Evolutionary conservation across 1,140 invertebrate genomes (phyloP).

Genomic region (Octopus bimaculoides): DNA sequence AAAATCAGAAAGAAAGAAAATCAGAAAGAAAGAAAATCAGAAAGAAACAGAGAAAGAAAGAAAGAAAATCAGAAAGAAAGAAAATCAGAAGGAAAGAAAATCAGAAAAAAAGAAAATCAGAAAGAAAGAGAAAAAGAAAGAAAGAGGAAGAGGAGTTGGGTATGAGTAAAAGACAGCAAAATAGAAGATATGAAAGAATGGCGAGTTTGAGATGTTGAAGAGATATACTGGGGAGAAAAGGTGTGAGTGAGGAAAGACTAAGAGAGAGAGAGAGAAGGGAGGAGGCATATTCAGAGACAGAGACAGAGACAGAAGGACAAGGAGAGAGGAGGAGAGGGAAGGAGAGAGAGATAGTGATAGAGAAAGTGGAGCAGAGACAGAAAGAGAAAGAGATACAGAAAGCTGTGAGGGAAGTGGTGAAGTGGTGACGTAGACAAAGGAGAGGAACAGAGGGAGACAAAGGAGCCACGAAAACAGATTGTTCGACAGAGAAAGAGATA

Average conservation of each 20-base stretch:
- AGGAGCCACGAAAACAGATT: conserved; percentile 14
- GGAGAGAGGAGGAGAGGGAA: neutral
- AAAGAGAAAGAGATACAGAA: neutral
- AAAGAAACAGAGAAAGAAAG: neutral
- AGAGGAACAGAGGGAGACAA: neutral
- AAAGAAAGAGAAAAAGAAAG: neutral
- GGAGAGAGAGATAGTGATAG: neutral
- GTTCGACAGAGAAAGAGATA: conserved; percentile 5
- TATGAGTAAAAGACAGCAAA: neutral
- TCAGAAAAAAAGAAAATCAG: neutral
- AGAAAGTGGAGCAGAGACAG: neutral
- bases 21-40: neutral
- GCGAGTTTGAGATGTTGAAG: neutral
- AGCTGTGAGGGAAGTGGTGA: neutral
- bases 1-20: neutral
- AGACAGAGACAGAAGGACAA: conserved; percentile 11
- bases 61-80: neutral
- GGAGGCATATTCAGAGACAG: conserved; percentile 17
- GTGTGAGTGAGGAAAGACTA: conserved; percentile 2
- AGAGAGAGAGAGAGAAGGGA: neutral
- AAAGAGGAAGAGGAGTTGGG: neutral
- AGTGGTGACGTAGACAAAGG: neutral
- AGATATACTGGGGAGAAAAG: neutral
- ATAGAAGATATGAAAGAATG: neutral
- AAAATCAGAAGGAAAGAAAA: neutral